Base-by-base conservation (phyloP, 2,888 invertebrate genomes). In the Eupithecia subfuscata region DNA sequence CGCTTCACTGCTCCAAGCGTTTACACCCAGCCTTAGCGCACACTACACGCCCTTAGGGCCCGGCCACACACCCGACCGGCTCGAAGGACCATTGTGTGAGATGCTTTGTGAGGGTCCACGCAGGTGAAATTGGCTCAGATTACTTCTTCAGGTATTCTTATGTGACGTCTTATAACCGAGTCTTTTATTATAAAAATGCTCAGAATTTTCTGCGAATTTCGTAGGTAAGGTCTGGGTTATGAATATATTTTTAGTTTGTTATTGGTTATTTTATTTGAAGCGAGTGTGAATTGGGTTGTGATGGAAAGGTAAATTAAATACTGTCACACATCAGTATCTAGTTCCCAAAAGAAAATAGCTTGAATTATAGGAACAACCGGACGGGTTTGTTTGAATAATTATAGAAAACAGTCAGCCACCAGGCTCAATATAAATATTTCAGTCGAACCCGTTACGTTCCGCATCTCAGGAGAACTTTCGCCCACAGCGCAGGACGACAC, bases 81-180 rank as follows among this genome's bases (percentile, higher is more conserved):
- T 34, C 52, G 69, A 70, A 37, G 63, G 70, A 30, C 34, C 75
- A 37, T 77, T 67, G 48, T 67, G 69, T 75, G 64, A 22, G 68
- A 67, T 70, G 75, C 63, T 77, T 75, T 77, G 77, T 77, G 68
- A 73, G 74, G 77, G 77, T 77, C 18, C 56, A 63, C 37, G 34
- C 71, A 71, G 71, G 74, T 73, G 63, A n/a, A 67, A 73, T 68
- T 60, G 74, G 69, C 68, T 70, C n/a, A 67, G 69, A 67, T 70
- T 74, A 72, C 73, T 69, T 73, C 60, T 68, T 73, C 34, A 69
- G 69, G 56, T 52, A 71, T 60, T 70, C 56, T 74, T 69, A 74
- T 71, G 56, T 69, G 71, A 65, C 68, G 68, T 64, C 60, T 68
- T 68, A 68, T 70, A 37, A 70, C 45, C 70, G 25, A 64, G 63